Conservation (phyloP, 2,797 vertebrate genomes). For the Florisuga fusca region DNA sequence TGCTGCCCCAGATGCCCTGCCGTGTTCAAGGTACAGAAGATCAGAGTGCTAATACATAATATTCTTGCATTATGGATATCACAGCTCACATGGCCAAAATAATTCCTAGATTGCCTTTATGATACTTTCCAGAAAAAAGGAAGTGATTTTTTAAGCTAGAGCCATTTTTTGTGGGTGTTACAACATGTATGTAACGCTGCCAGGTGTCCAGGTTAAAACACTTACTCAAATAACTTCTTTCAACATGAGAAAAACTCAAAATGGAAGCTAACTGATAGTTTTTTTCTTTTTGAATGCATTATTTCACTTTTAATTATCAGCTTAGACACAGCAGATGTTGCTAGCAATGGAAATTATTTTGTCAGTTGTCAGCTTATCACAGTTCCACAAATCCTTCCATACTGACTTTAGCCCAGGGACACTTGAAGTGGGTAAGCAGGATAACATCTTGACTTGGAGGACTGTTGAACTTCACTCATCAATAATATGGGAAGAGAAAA, state of each 20-base stretch:
- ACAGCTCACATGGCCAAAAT: neutral
- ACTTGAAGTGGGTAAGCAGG: neutral
- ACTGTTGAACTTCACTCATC: neutral
- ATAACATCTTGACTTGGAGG: neutral
- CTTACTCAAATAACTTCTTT: slow-evolving; percentile 63
- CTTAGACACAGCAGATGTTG: slow-evolving; percentile 73
- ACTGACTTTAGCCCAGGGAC: neutral
- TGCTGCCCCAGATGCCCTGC: neutral
- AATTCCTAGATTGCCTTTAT: neutral
- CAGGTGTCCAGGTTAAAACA: slow-evolving; percentile 68
- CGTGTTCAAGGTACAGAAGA: neutral
- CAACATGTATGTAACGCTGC: neutral
- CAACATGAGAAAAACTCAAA: neutral
- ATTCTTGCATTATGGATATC: neutral
- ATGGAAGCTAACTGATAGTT: slow-evolving; percentile 52
- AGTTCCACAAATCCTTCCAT: neutral
- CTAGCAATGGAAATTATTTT: slow-evolving; percentile 41
- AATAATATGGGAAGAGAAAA: neutral
- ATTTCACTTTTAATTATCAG: slow-evolving; percentile 71
- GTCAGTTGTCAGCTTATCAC: neutral
- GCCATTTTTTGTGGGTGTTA: neutral
- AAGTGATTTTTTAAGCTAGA: neutral
- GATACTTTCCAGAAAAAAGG: neutral
- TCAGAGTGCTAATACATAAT: neutral
- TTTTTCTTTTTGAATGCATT: slow-evolving; percentile 36